Evolutionary conservation across 1,140 invertebrate genomes (phyloP).

Genomic region (Zaprionus tsacasi): DNA sequence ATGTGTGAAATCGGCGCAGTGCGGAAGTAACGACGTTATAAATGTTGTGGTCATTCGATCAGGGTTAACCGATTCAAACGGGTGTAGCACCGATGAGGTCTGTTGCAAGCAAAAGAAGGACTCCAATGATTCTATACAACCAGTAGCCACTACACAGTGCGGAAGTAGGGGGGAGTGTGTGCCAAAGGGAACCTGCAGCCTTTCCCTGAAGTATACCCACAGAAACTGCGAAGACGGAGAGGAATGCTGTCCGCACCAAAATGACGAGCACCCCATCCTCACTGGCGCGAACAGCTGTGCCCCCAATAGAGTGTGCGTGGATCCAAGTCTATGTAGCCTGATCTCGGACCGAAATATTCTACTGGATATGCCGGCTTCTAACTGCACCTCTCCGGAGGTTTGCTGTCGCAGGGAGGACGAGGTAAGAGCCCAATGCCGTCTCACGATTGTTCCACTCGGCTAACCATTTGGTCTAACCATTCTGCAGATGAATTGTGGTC

Average conservation of each 20-base stretch:
- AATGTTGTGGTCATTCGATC: neutral
- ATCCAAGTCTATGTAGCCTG: neutral
- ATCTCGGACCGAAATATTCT: neutral
- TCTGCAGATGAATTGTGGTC: slow-evolving; percentile 1
- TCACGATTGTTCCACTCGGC: neutral
- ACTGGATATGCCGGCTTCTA: neutral
- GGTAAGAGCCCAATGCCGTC: neutral
- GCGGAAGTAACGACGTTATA: neutral
- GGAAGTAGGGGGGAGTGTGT: neutral
- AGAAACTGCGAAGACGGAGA: neutral
- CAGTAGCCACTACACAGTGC: neutral
- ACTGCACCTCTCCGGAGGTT: neutral
- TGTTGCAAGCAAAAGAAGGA: neutral
- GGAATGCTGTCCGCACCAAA: neutral
- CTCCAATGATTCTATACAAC: neutral
- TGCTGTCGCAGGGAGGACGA: neutral
- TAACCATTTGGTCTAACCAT: neutral
- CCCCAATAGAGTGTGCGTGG: neutral
- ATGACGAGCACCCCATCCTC: neutral
- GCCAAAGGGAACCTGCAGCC: neutral
- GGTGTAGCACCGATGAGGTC: neutral
- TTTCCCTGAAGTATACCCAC: neutral
- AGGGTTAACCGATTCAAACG: neutral
- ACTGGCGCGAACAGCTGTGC: neutral
- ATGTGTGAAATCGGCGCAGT: neutral